Evolutionary conservation across 2,113 vertebrate species (phyloP).

Genomic region (Sapajus apella): DNA sequence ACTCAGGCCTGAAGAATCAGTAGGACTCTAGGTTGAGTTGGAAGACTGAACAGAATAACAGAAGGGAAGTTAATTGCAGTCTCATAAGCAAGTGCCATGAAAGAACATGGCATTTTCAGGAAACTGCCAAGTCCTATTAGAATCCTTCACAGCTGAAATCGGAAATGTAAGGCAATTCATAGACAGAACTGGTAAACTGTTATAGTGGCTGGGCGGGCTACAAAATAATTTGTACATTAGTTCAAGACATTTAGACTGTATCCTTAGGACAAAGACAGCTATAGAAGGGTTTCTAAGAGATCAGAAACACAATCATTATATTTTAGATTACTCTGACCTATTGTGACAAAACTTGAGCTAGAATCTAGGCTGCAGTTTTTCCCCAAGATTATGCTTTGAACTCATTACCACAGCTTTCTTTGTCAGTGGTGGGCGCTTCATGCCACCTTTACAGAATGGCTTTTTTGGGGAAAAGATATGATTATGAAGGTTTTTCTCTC

Average conservation of each 20-base stretch:
- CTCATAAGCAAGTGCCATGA: neutral
- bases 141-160: neutral
- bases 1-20: neutral
- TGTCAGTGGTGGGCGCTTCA: neutral
- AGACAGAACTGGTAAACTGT: neutral
- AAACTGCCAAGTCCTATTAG: neutral
- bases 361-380: neutral
- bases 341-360: neutral
- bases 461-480: neutral
- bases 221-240: neutral
- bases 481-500: neutral
- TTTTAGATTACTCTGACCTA: neutral
- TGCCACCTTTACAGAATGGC: neutral
- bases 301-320: neutral
- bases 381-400: neutral
- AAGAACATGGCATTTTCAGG: neutral
- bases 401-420: neutral
- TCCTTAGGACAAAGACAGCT: neutral
- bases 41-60: neutral
- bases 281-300: neutral
- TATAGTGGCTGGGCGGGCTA: neutral
- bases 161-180: neutral
- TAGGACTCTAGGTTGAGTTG: neutral
- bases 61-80: neutral
- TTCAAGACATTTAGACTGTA: neutral